Evolutionary conservation across 2,888 invertebrate species (phyloP).

Genomic region (Meghimatium bilineatum): DNA sequence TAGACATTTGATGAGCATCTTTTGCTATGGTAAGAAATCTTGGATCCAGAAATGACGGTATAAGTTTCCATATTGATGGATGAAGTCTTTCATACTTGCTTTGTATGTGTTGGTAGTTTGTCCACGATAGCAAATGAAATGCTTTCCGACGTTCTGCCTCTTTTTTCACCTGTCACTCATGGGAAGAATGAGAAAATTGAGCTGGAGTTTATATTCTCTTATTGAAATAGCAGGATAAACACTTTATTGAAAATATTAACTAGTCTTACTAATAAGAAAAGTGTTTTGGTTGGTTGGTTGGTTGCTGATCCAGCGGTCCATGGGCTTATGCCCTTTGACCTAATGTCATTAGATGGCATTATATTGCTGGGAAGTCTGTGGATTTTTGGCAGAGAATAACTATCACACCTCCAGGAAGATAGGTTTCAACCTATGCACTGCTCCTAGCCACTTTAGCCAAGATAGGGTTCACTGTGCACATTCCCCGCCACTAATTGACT

Average conservation of each 20-base stretch:
- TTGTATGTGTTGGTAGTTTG: slow-evolving; percentile 31
- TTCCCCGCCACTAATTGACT: no score
- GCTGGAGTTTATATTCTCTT: background rate
- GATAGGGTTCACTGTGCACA: no score
- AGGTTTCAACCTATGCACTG: no score
- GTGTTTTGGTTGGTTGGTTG: no score
- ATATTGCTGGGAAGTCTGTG: no score
- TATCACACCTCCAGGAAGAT: no score
- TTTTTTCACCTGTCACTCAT: slow-evolving; percentile 21
- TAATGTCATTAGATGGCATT: no score
- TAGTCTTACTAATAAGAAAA: background rate
- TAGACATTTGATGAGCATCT: slow-evolving; percentile 7
- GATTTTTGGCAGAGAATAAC: no score
- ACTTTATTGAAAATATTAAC: background rate
- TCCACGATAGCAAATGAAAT: slow-evolving; percentile 15
- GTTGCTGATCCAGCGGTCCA: no score
- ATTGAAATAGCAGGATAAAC: background rate
- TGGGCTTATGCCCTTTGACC: no score
- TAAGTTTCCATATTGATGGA: slow-evolving; percentile 22
- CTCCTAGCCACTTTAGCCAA: no score
- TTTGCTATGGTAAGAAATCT: slow-evolving; percentile 32
- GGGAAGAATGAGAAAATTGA: background rate
- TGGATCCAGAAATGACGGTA: slow-evolving; percentile 24
- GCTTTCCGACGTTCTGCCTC: slow-evolving; percentile 28
- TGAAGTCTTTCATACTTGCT: slow-evolving; percentile 19